Evolutionary conservation across 1,140 invertebrate genomes (phyloP).

Genomic region (Linepithema humile): DNA sequence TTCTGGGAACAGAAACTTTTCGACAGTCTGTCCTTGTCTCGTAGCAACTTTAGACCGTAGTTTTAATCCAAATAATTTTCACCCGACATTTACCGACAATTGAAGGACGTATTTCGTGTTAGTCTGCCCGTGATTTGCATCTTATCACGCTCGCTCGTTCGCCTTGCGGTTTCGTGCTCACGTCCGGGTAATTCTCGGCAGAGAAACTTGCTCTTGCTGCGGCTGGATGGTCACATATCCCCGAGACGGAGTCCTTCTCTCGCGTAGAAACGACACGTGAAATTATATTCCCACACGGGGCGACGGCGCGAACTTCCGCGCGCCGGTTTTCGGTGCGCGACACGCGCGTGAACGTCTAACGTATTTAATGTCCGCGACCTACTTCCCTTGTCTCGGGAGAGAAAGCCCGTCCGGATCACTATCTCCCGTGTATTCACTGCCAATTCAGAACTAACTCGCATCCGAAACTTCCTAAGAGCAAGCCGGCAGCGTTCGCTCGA

Average conservation of each 20-base stretch:
- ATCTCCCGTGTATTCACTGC: conserved; percentile 42
- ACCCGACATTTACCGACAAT: background rate
- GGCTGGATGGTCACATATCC: background rate
- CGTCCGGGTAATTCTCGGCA: conserved; percentile 23
- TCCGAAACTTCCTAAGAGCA: conserved; percentile 9
- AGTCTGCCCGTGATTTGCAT: conserved; percentile 21
- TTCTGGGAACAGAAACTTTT: background rate
- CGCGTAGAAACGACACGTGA: conserved; percentile 35
- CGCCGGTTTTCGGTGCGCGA: conserved; percentile 22
- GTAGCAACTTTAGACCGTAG: background rate
- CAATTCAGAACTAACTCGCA: conserved; percentile 52
- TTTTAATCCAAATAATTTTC: background rate
- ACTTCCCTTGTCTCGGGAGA: conserved; percentile 52
- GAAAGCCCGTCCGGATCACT: conserved; percentile 54
- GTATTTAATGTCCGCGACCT: conserved; percentile 65
- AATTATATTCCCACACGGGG: conserved; percentile 62
- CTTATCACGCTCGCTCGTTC: conserved; percentile 20
- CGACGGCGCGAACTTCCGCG: conserved; percentile 22
- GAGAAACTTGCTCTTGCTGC: background rate
- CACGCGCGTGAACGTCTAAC: conserved; percentile 17
- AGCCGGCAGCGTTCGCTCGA: background rate
- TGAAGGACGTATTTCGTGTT: background rate
- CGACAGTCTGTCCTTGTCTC: background rate
- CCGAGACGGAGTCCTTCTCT: background rate
- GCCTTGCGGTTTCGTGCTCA: background rate